Evolutionary conservation across 2,797 vertebrate species (phyloP).

Genomic region (Taenioides sp.): DNA sequence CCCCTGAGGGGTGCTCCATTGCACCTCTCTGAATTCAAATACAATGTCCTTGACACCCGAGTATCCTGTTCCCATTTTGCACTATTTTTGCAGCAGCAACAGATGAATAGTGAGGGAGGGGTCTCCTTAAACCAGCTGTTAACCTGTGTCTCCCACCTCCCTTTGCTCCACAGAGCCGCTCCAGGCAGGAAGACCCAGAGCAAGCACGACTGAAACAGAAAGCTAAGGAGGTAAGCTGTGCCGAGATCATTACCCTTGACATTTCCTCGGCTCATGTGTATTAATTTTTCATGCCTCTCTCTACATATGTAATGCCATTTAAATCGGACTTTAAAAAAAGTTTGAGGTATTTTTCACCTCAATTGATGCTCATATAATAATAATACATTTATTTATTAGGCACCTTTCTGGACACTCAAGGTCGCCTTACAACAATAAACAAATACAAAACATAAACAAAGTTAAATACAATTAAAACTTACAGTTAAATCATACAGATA

Average conservation of each 20-base stretch:
- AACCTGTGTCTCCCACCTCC: conserved; percentile 77
- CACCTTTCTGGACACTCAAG: too few species aligned
- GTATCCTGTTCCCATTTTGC: conserved; percentile 81
- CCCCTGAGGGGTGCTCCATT: conserved; percentile 75
- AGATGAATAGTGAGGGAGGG: conserved; percentile 75
- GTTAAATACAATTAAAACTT: too few species aligned
- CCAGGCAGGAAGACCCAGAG: conserved; percentile 94
- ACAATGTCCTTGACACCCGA: conserved; percentile 83
- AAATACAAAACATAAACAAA: too few species aligned
- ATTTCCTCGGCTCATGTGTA: conserved; percentile 88
- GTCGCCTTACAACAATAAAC: too few species aligned
- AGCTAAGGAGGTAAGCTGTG: conserved; percentile 90
- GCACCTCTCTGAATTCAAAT: conserved; percentile 79
- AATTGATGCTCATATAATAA: conserved; percentile 85
- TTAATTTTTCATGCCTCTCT: conserved; percentile 94
- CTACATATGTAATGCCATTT: conserved; percentile 98
- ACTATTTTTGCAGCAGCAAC: conserved; percentile 86
- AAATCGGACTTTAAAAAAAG: conserved; percentile 87
- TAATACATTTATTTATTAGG: too few species aligned
- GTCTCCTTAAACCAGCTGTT: conserved; percentile 89
- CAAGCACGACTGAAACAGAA: conserved; percentile 92
- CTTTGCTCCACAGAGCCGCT: conserved; percentile 84
- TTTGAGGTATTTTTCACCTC: conserved; percentile 90
- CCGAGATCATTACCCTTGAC: conserved; percentile 94
- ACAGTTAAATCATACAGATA: too few species aligned